A percentile compares a stretch with the other conserved stretches of the same genome.
Evolutionary conservation across 2,888 invertebrate genomes (phyloP).

Genomic region (Rhingia campestris): DNA sequence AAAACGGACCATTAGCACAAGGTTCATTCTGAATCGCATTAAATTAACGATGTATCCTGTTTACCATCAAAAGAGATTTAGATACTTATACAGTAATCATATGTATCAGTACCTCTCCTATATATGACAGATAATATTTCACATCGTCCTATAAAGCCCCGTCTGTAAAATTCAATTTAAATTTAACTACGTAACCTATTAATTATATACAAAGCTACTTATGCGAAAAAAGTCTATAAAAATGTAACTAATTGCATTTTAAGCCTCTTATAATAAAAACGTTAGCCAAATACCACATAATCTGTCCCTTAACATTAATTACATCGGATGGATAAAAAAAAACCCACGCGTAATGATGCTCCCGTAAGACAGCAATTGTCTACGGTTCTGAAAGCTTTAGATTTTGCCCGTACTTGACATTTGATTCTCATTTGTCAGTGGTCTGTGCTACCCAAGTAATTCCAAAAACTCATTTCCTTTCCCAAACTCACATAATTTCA

Average conservation of each 20-base stretch:
- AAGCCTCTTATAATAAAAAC: slow-evolving; percentile 9
- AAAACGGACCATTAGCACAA: too few relatives aligned
- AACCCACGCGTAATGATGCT: slow-evolving; percentile 8
- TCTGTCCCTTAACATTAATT: slow-evolving; percentile 20
- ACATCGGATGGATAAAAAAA: neutral
- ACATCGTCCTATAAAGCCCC: too few relatives aligned
- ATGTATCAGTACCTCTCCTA: too few relatives aligned
- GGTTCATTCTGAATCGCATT: too few relatives aligned
- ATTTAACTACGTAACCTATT: too few relatives aligned
- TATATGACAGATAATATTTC: too few relatives aligned
- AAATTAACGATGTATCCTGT: too few relatives aligned
- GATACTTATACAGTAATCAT: too few relatives aligned
- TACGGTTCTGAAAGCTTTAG: slow-evolving; percentile 12
- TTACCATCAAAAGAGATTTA: too few relatives aligned
- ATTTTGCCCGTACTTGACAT: slow-evolving; percentile 26
- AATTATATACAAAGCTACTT: too few relatives aligned
- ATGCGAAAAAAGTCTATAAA: neutral
- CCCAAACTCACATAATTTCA: slow-evolving; percentile 42
- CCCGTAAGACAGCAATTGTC: slow-evolving; percentile 23
- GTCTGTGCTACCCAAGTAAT: slow-evolving; percentile 22
- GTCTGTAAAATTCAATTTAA: too few relatives aligned
- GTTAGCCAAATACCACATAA: slow-evolving; percentile 8
- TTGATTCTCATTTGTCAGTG: slow-evolving; percentile 11
- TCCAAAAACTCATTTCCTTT: slow-evolving; percentile 13
- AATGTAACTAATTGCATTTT: slow-evolving; percentile 15